phyloP scores from a whole-genome alignment of 2,113 vertebrate genomes.

The Agelaius tricolor region DNA sequence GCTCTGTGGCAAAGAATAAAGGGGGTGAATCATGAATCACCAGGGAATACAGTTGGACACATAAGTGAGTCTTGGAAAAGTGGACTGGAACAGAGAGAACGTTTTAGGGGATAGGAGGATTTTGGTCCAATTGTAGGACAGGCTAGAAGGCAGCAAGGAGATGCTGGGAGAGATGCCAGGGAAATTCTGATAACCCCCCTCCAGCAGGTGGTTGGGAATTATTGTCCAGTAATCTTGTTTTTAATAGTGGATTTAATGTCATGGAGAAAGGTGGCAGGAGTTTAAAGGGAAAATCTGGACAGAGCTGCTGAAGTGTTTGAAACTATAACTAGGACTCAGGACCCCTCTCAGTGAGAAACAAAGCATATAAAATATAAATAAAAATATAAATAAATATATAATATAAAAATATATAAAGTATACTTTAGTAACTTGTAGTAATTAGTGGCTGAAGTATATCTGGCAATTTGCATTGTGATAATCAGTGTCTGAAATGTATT shows the following conservation, averaged over 20 bases:
- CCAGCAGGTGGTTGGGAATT: background rate
- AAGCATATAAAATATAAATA: no score
- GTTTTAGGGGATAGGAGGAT: background rate
- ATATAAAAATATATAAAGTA: no score
- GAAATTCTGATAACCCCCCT: background rate
- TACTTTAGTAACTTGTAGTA: background rate
- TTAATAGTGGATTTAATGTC: background rate
- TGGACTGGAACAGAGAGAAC: background rate
- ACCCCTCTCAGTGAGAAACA: background rate
- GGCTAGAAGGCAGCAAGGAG: background rate
- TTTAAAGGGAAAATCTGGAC: fast-evolving
- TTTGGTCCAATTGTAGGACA: fast-evolving
- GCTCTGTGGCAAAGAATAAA: background rate
- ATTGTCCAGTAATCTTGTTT: background rate
- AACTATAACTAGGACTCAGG: background rate
- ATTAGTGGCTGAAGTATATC: background rate
- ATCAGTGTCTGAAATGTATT: background rate
- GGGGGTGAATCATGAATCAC: background rate
- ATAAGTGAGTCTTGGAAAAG: background rate
- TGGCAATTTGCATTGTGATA: background rate
- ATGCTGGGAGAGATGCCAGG: background rate
- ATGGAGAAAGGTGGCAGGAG: background rate
- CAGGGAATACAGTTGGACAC: background rate
- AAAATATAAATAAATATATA: no score
- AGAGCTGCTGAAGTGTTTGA: background rate